Evolutionary conservation across 2,113 vertebrate species (phyloP).

Genomic region (Chlamydotis undulata): DNA sequence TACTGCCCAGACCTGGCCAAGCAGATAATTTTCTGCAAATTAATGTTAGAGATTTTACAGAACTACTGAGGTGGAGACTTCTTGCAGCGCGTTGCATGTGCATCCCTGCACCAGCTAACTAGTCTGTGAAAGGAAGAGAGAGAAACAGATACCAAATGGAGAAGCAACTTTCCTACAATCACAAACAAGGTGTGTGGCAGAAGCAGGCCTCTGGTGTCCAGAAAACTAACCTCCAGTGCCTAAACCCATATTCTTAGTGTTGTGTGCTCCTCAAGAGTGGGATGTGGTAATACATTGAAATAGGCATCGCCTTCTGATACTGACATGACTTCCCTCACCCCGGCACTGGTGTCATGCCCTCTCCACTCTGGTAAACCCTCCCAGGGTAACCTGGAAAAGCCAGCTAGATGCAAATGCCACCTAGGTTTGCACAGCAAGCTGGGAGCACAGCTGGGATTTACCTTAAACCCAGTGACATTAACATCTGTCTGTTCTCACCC

Average conservation of each 20-base stretch:
- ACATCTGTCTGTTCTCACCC: neutral
- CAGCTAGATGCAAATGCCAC: neutral
- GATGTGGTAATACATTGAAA: neutral
- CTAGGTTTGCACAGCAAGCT: neutral
- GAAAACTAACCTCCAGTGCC: neutral
- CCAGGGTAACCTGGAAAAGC: neutral
- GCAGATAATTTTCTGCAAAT: neutral
- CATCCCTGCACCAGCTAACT: neutral
- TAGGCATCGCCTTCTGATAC: neutral
- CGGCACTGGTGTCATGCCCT: neutral
- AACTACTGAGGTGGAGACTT: neutral
- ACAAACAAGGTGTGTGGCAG: neutral
- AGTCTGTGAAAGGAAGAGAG: neutral
- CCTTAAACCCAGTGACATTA: neutral
- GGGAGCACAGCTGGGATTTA: neutral
- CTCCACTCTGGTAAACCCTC: neutral
- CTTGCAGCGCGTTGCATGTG: neutral
- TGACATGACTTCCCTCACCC: neutral
- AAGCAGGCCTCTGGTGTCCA: neutral
- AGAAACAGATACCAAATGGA: neutral
- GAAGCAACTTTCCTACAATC: neutral
- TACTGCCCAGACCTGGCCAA: neutral
- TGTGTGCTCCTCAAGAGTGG: neutral
- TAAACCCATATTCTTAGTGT: neutral
- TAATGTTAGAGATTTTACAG: neutral